Conservation (phyloP, 1,140 invertebrate species). For the Reticulitermes speratus region DNA sequence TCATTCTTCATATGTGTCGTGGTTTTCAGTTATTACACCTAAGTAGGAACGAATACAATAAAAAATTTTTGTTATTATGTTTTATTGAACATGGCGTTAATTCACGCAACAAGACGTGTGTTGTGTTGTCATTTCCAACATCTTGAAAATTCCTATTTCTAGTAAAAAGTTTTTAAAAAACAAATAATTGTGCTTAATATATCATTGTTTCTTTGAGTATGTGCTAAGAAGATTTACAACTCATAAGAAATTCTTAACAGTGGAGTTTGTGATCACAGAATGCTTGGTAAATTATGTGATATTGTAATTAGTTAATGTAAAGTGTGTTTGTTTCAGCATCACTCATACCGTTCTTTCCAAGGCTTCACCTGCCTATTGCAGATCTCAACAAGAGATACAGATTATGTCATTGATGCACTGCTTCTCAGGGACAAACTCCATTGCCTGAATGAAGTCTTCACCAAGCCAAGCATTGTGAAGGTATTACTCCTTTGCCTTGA, state of each 20-base stretch:
- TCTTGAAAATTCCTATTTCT: too few species aligned
- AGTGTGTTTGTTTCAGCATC: conserved; percentile 57
- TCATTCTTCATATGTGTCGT: too few species aligned
- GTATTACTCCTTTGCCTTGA: conserved; percentile 47
- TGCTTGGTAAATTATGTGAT: conserved; percentile 16
- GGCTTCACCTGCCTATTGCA: conserved; percentile 93
- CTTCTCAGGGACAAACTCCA: conserved; percentile 77
- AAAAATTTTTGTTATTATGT: too few species aligned
- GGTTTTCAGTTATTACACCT: too few species aligned
- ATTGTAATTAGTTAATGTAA: conserved; percentile 28
- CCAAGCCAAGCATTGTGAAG: conserved; percentile 88
- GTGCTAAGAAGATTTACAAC: too few species aligned
- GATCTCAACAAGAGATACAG: conserved; percentile 81
- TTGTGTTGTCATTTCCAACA: too few species aligned
- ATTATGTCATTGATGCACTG: conserved; percentile 92
- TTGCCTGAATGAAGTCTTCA: conserved; percentile 87
- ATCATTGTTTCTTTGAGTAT: too few species aligned
- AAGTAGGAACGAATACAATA: too few species aligned
- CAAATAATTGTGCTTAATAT: too few species aligned
- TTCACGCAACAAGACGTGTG: too few species aligned
- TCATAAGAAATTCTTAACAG: background rate
- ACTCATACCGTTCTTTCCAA: conserved; percentile 78
- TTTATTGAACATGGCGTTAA: too few species aligned
- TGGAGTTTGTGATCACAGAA: background rate
- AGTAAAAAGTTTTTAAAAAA: too few species aligned